Evolutionary conservation across 2,797 vertebrate genomes (phyloP), one percentile per base, ranked within the genome.

Genomic region (Manis crassicaudata): DNA sequence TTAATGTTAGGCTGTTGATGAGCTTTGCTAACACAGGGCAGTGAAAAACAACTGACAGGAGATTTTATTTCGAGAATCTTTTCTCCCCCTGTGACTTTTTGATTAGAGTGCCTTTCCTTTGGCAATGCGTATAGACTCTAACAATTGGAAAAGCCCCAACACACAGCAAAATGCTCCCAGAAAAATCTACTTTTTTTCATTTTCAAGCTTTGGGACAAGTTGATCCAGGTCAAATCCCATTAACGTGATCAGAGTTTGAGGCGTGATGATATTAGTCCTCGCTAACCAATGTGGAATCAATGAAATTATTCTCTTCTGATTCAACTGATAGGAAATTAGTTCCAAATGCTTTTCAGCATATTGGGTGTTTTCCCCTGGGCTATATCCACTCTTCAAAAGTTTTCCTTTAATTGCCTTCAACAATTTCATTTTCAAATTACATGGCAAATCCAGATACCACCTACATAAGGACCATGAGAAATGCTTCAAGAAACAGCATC

Each of bases 381-480:
- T 88, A 88, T 88, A 62, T 17, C 32, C 13, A 63, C 40, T 84
- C 88, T 96, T 96, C 62, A 94, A 79, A 95, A 92, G 77, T 95
- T 95, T 95, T 92, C 54, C 50, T 94, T 92, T 88, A 95, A 95
- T 95, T 63, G 14, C 72, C 27, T 96, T 95, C 6, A 75, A 94
- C 94, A 96, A 96, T 79, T 56, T 88, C 54, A 96, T 96, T 95
- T 95, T 93, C 89, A 91, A 94, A 95, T 97, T 96, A 79, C 77
- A 94, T 46, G 72, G 91, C 35, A 92, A 89, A 81, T 92, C 95
- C 54, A 85, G 88, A 83, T 94, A 62, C 68, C 85, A 95, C 80
- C 83, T 85, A 81, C 67, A n/a, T n/a, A 52, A 93, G 29, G 65
- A 85, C 75, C 88, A 37, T 46, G 85, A 93, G 88, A 92, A 97